Base-by-base conservation (phyloP, 2,888 invertebrate species). In the Hecatera dysodea region DNA sequence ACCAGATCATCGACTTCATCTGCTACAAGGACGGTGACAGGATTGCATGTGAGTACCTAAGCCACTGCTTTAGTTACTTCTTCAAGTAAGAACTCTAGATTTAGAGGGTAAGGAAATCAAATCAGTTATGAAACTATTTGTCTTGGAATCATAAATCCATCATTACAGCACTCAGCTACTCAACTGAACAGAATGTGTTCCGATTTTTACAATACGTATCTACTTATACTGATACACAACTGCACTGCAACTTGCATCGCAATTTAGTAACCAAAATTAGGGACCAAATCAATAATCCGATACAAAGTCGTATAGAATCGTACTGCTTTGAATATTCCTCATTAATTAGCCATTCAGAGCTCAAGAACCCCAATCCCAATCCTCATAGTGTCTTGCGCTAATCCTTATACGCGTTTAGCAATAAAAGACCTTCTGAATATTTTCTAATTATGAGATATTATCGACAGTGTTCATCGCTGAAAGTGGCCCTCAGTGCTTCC, bases 11-110 rank as follows among this genome's bases (percentile, higher is more conserved):
- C 36, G 97, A 97, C 85, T 98, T 98, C 89, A 94, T 98, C 9
- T 98, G 98, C 89, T 97, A 96, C 90, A 98, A 98, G 87, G 98
- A 98, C 81, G 98, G 98, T 9, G 98, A 98, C 92, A 97, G 98
- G 81, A 97, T 98, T 85, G 98, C 98, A 1, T 93, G 98, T 95
- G 67, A 91, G 94, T 91, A 42, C 12, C 12, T n/a, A 53, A 7
- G 8, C 46, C n/a, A n/a, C 12, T 24, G 24, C 7, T 50, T 50
- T 4, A 48, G 48, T 48, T 48, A 11, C 11, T 1, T 29, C 1
- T 5, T 15, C n/a, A 36, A 15, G 0, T 12, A 22, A 2, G 33
- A 55, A 33, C 8, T 15, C 3, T 5, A 5, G n/a, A 12, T n/a
- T 29, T 12, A 29, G 1, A 53, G 11, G 11, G 29, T 19, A 33